Evolutionary conservation across 2,797 vertebrate genomes (phyloP).

Genomic region (Masticophis lateralis): DNA sequence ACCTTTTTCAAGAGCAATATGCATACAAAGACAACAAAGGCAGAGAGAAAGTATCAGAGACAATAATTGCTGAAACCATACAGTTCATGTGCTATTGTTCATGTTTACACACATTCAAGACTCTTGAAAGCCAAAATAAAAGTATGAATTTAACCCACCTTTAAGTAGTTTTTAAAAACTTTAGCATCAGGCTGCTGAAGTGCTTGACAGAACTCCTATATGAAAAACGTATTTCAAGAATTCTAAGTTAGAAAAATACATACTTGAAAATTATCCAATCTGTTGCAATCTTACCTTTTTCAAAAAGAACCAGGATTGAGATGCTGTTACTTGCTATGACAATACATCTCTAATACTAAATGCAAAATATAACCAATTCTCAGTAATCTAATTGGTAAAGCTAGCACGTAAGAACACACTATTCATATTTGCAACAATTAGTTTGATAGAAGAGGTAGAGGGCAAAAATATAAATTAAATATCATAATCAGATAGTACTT

Average conservation of each 20-base stretch:
- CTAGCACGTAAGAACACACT: neutral
- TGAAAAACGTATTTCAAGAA: neutral
- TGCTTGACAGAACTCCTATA: constrained; percentile 93
- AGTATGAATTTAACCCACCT: constrained; percentile 74
- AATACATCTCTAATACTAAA: neutral
- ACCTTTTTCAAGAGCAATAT: neutral
- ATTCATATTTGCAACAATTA: neutral
- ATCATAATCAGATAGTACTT: neutral
- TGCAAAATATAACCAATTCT: neutral
- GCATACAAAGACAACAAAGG: neutral
- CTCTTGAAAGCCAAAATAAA: neutral
- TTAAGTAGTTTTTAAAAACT: constrained; percentile 97
- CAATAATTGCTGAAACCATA: neutral
- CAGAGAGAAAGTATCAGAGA: neutral
- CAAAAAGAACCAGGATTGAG: neutral
- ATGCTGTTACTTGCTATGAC: neutral
- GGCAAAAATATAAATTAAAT: neutral
- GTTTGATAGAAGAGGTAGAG: neutral
- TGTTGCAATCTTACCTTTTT: neutral
- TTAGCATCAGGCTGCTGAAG: constrained; percentile 95
- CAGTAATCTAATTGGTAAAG: neutral
- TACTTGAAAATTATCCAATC: neutral
- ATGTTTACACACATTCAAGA: neutral
- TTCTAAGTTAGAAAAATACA: neutral
- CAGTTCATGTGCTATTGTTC: neutral